Base-by-base conservation (phyloP, 2,888 invertebrate genomes). In the Stenolophus ochropezus region DNA sequence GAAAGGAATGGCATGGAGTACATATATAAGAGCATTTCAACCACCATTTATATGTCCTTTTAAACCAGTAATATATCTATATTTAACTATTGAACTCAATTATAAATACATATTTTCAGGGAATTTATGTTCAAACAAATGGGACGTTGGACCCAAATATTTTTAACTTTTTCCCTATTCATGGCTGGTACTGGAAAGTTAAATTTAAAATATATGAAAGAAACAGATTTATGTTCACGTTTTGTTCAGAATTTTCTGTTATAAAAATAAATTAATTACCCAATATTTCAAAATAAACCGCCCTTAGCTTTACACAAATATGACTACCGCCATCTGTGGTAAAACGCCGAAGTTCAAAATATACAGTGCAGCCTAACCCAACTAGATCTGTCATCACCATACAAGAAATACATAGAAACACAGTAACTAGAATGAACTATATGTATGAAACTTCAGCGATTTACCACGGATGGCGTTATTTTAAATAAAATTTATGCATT, bases 141-240 rank as follows among this genome's bases (percentile, higher is more conserved):
- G 86, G 85, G 18, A 86, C 85, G 33, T 86, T 86, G 73, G 87
- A 87, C 83, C 86, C 85, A 42, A 81, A 83, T 11, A 83, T 85
- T 6, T 84, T 87, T 27, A 49, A 82, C 3, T 82, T 82, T 65
- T 84, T 86, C 33, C 86, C 86, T 1, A 77, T 87, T 21, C 78
- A 84, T 18, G 86, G 86, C 33, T 86, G 85, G 85, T 87, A 86
- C 82, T 87, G 87, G 87, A 85, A 85, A 82, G 83, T 85, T 21
- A 75, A 77, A 11, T 84, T 84, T 14, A 79, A 83, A 18, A 27
- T 86, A n/a, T 53, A 82, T 20, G 85, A 85, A 53, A 27, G 71
- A 51, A 49, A 79, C 2, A 49, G 11, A 27, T 79, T 79, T 53
- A 14, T 71, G n/a, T 79, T 79, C 53, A 18, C 69, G 11, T 53